A percentile compares a stretch with the other conserved stretches of the same genome.
Evolutionary conservation across 1,140 invertebrate species (phyloP).

Genomic region (Psilanteris sp.): DNA sequence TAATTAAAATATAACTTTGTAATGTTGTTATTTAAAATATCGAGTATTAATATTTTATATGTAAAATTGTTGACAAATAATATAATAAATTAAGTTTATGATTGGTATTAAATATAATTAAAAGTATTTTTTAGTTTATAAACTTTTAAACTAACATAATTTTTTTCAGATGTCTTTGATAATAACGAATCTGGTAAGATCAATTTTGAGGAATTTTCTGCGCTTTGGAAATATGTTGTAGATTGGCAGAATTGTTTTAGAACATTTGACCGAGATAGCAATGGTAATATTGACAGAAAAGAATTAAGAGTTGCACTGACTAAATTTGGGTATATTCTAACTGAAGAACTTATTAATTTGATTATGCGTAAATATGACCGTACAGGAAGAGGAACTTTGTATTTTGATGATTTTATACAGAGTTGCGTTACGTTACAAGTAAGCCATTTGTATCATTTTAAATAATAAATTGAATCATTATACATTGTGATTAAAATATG

Average conservation of each 20-base stretch:
- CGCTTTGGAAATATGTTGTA: slow-evolving; percentile 97
- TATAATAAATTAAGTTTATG: no score
- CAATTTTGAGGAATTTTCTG: slow-evolving; percentile 96
- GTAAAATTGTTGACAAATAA: no score
- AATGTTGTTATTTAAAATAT: no score
- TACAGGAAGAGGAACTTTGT: slow-evolving; percentile 90
- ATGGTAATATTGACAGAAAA: slow-evolving; percentile 95
- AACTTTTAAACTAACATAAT: not conserved
- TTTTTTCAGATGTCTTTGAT: slow-evolving; percentile 95
- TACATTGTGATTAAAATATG: no score
- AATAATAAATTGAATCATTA: no score
- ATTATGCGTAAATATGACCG: slow-evolving; percentile 97
- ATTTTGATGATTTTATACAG: slow-evolving; percentile 99
- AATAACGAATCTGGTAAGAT: slow-evolving; percentile 92
- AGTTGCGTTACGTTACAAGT: slow-evolving; percentile 96
- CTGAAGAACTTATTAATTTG: slow-evolving; percentile 89
- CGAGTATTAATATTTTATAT: no score
- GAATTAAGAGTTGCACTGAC: slow-evolving; percentile 95
- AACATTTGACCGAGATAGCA: slow-evolving; percentile 95
- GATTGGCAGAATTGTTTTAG: slow-evolving; percentile 98
- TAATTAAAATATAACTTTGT: no score
- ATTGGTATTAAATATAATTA: no score
- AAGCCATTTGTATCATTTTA: no score
- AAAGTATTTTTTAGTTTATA: no score
- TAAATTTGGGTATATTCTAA: slow-evolving; percentile 95